Evolutionary conservation across 2,888 invertebrate species (phyloP).

Genomic region (Coelopa pilipes): DNA sequence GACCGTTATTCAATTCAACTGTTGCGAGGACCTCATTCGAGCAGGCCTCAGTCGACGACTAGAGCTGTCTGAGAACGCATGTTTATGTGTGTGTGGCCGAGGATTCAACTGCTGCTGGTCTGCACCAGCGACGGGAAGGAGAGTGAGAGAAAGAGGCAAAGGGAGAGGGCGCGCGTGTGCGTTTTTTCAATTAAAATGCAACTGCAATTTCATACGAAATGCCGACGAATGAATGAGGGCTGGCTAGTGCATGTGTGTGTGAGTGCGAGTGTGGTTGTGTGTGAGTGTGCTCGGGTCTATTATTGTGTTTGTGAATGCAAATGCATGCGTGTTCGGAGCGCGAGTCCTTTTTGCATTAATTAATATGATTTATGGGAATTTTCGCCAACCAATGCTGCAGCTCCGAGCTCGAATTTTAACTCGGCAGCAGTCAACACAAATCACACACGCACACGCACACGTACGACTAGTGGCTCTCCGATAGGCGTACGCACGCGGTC

Average conservation of each 20-base stretch:
- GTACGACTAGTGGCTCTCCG: not conserved
- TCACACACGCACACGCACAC: not conserved
- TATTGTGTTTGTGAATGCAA: constrained; percentile 13
- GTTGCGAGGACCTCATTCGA: not conserved
- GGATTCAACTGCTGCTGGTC: too few relatives aligned
- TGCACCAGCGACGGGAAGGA: too few relatives aligned
- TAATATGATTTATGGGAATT: constrained; percentile 31
- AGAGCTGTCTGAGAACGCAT: not conserved
- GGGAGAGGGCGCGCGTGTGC: not conserved
- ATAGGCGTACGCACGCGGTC: not conserved
- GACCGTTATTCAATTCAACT: too few relatives aligned
- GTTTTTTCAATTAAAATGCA: constrained; percentile 9
- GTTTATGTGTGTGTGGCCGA: too few relatives aligned
- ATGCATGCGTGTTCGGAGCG: constrained; percentile 27
- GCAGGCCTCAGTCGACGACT: not conserved
- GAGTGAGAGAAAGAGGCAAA: not conserved
- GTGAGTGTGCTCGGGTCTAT: not conserved
- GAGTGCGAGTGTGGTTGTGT: not conserved
- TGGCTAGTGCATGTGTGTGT: too few relatives aligned
- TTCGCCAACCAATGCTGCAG: constrained; percentile 26
- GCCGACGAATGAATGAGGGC: too few relatives aligned
- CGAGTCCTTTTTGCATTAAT: constrained; percentile 22
- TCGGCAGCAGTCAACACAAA: constrained; percentile 8
- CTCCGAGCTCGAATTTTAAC: constrained; percentile 21
- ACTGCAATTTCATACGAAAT: not conserved